Evolutionary conservation across 2,797 vertebrate genomes (phyloP), one percentile per base, ranked within the genome.

Genomic region (Danio albolineatus): DNA sequence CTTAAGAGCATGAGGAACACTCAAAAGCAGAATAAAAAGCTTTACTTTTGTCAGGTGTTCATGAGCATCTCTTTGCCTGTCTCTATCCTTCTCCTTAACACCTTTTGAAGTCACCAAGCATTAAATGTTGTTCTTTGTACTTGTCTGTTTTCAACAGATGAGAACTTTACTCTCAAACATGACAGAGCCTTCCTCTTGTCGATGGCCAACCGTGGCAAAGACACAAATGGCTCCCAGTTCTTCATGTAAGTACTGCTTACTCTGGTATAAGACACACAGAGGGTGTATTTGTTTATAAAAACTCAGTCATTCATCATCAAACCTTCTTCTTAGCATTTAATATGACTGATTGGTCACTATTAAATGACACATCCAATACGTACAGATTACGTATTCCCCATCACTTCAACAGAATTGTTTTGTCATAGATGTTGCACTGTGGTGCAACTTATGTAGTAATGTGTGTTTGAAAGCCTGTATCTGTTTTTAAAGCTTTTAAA

Each of bases 131-230:
- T 53, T 85, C 36, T 56, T 61, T 82, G 10, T 84, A 76, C 73
- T 57, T 81, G 75, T 86, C 62, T 86, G 61, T 86, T 28, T 79
- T 73, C 79, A 82, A 95, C 96, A 99, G 98, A 99, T 90, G 98
- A 99, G 94, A 99, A 98, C 95, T 98, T 99, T 95, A 95, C 93
- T 95, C 96, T 99, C 93, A 99, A 98, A 96, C 98, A 99, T 81
- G 97, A 99, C 94, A 95, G 93, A 93, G 96, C 97, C 79, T 99
- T 98, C 95, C 96, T 99, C 91, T 92, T 99, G 94, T 99, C 98
- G 83, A 99, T 99, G 98, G 98, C 98, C 94, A 99, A 99, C 90
- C 96, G 98, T 82, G 98, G 98, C 92, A 98, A 98, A 90, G 94
- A 98, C 94, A 99, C 98, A 87, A 99, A 99, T 88, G 98, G 97